These are phyloP conservation scores for Luidia sarsii DNA, from an alignment of 53 echinoderm and acorn worm genomes.

Conservation along the genomic window DNA sequence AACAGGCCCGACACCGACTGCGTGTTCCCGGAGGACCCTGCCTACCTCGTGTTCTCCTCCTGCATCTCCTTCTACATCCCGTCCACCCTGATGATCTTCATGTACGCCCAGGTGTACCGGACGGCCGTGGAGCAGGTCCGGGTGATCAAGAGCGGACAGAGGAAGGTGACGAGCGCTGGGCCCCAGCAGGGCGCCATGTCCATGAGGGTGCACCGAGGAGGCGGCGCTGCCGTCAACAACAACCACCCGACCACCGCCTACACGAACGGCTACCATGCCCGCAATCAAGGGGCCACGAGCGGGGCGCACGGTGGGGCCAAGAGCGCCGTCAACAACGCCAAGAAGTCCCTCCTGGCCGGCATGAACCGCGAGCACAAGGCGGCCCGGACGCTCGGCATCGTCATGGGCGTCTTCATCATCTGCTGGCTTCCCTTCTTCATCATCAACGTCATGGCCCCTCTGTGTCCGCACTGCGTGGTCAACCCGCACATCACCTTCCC, in stretches of 20 bases:
- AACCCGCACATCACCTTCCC: constrained; percentile 72
- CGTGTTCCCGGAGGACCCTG: constrained; percentile 79
- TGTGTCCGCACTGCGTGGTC: constrained; percentile 73
- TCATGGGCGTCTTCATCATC: constrained; percentile 95
- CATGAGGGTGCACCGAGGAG: constrained; percentile 85
- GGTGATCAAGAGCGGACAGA: constrained; percentile 73
- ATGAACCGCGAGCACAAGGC: constrained; percentile 86
- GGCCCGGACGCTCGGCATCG: constrained; percentile 84
- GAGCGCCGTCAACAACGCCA: constrained; percentile 35
- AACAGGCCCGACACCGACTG: constrained; percentile 57
- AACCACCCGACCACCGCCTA: constrained; percentile 26
- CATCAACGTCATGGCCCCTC: constrained; percentile 77
- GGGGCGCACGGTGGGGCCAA: constrained; percentile 44
- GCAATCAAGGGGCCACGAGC: constrained; percentile 3
- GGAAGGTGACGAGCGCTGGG: constrained; percentile 59
- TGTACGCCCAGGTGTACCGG: constrained; percentile 83
- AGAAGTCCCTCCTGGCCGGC: constrained; percentile 45
- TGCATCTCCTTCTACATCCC: constrained; percentile 96
- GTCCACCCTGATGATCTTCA: constrained; percentile 80
- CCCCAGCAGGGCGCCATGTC: constrained; percentile 58
- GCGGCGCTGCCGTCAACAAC: not conserved
- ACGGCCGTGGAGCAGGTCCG: constrained; percentile 84
- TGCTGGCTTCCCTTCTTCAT: constrained; percentile 99
- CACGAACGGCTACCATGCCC: constrained; percentile 32
- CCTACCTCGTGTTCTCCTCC: constrained; percentile 84